These are phyloP conservation scores for Cryptocephalus moraei DNA, from an alignment of 2,888 invertebrate genomes.

Conservation along the genomic window DNA sequence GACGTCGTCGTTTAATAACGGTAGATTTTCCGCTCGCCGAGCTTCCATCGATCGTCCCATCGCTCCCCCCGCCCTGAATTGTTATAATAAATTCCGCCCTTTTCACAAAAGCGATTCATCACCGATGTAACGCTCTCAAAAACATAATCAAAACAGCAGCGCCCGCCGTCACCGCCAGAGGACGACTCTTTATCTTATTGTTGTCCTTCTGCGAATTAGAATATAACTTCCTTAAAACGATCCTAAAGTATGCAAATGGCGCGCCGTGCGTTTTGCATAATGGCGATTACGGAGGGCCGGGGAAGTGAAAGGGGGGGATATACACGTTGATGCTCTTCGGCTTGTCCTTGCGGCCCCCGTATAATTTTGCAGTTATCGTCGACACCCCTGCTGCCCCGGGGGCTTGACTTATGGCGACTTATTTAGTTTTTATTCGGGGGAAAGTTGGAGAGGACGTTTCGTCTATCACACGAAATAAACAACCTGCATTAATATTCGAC, in stretches of 20 bases:
- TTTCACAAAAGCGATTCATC: too few relatives aligned
- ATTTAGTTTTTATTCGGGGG: constrained; percentile 22
- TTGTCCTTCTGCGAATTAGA: constrained; percentile 16
- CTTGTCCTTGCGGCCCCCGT: constrained; percentile 25
- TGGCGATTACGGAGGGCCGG: constrained; percentile 22
- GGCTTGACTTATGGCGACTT: constrained; percentile 29
- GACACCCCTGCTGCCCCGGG: constrained; percentile 15
- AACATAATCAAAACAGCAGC: constrained; percentile 7
- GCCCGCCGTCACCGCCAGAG: constrained; percentile 23
- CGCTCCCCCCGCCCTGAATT: too few relatives aligned
- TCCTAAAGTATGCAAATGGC: constrained; percentile 36
- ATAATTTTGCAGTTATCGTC: constrained; percentile 34
- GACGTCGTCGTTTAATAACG: too few relatives aligned
- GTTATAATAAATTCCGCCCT: too few relatives aligned
- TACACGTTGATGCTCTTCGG: constrained; percentile 21
- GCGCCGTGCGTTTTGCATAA: constrained; percentile 30
- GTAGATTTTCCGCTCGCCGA: too few relatives aligned
- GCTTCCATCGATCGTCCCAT: too few relatives aligned
- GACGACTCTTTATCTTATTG: constrained; percentile 22
- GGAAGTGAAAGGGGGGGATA: constrained; percentile 9
- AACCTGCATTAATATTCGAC: too few relatives aligned
- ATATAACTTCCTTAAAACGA: constrained; percentile 33
- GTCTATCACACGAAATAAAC: too few relatives aligned
- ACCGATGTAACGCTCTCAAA: too few relatives aligned
- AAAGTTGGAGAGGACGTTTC: too few relatives aligned